phyloP scores from a whole-genome alignment of 2,113 vertebrate genomes.

The Daboia siamensis region DNA sequence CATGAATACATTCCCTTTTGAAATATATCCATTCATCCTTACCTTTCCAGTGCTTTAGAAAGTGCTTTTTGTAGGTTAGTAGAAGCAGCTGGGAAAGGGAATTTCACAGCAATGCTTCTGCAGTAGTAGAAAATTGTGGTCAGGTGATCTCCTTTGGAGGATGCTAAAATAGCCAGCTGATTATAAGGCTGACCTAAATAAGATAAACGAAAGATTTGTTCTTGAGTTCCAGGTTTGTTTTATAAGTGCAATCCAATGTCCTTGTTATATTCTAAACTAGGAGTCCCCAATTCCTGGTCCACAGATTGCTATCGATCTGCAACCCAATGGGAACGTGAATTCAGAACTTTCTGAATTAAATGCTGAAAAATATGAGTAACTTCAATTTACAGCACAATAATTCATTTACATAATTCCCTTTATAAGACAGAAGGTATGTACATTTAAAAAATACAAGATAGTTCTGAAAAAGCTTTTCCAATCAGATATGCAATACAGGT shows the following conservation, averaged over 20 bases:
- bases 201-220: background rate
- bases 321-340: background rate
- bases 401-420: background rate
- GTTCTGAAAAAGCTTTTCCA: background rate
- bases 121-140: constrained; percentile 99
- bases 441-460: background rate
- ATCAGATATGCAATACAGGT: background rate
- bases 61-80: constrained; percentile 99
- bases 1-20: background rate
- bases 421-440: background rate
- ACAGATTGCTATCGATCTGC: background rate
- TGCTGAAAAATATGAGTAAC: background rate
- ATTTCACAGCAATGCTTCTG: constrained; percentile 99
- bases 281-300: background rate
- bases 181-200: constrained; percentile 96
- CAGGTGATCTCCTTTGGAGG: constrained; percentile 98
- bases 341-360: background rate
- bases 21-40: constrained; percentile 22
- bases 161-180: constrained; percentile 98
- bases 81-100: constrained; percentile 97
- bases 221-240: background rate
- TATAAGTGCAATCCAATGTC: background rate
- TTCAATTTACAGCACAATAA: background rate
- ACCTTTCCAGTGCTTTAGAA: constrained; percentile 99
- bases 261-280: background rate